phyloP scores from a whole-genome alignment of 2,888 invertebrate genomes.

The Syritta pipiens region DNA sequence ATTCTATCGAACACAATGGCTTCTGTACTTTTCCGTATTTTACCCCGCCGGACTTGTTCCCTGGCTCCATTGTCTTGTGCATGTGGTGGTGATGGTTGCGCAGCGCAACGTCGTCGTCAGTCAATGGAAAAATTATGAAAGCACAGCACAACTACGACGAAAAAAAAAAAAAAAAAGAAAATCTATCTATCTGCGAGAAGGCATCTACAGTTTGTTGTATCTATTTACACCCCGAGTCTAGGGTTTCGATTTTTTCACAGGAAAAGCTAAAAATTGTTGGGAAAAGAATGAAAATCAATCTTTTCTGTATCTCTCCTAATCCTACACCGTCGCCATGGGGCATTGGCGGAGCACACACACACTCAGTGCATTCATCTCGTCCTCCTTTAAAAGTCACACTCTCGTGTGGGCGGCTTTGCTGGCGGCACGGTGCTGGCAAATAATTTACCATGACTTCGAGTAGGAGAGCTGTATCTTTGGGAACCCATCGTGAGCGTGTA shows the following conservation, averaged over 20 bases:
- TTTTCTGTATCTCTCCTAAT: constrained; percentile 25
- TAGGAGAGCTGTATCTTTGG: constrained; percentile 18
- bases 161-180: constrained; percentile 9
- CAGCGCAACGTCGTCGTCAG: constrained; percentile 2
- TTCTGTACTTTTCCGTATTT: no score
- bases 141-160: background rate
- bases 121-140: constrained; percentile 33
- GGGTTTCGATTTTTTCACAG: constrained; percentile 41
- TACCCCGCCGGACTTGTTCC: background rate
- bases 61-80: constrained; percentile 9
- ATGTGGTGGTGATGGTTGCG: constrained; percentile 23
- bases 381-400: constrained; percentile 45
- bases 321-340: constrained; percentile 30
- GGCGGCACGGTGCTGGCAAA: constrained; percentile 2
- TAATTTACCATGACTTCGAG: constrained; percentile 23
- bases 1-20: constrained; percentile 38
- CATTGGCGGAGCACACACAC: no score
- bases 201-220: constrained; percentile 1
- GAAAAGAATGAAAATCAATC: constrained; percentile 19
- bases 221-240: constrained; percentile 12
- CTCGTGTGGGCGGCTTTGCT: constrained; percentile 31
- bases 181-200: no score
- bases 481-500: constrained; percentile 39
- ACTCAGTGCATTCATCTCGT: constrained; percentile 46
- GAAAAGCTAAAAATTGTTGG: constrained; percentile 2